These are phyloP conservation scores for Synergus japonicus DNA, from an alignment of 2,888 invertebrate species.

Conservation along the genomic window DNA sequence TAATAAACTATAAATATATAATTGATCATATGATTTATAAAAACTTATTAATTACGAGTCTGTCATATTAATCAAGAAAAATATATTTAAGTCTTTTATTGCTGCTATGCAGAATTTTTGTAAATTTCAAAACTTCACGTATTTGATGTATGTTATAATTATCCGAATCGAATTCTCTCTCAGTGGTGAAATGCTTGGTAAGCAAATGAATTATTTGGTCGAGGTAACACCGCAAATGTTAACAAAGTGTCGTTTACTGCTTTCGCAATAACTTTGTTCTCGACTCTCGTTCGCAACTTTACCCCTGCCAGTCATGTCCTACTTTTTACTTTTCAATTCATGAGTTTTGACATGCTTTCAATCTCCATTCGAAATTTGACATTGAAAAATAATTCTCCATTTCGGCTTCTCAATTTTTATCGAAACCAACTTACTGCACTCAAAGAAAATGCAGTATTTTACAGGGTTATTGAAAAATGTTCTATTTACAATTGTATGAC, in stretches of 20 bases:
- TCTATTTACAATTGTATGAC: neutral
- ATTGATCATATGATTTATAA: too few relatives aligned
- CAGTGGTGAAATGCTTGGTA: conserved; percentile 26
- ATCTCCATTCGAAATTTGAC: neutral
- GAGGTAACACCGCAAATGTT: neutral
- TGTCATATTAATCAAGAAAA: too few relatives aligned
- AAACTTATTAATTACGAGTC: too few relatives aligned
- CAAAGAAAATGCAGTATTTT: conserved; percentile 3
- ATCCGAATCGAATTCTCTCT: conserved; percentile 8
- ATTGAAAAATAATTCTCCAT: neutral
- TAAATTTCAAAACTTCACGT: neutral
- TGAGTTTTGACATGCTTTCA: neutral
- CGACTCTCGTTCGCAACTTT: conserved; percentile 4
- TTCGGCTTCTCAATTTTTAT: too few relatives aligned
- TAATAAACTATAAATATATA: too few relatives aligned
- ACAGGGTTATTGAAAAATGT: neutral
- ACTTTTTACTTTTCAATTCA: conserved; percentile 10
- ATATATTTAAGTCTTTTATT: neutral
- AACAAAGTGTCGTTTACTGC: conserved; percentile 18
- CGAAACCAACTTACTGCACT: neutral
- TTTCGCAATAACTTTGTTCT: conserved; percentile 26
- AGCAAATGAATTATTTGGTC: conserved; percentile 36
- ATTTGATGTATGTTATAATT: neutral
- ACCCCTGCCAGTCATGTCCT: neutral
- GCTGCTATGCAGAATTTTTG: neutral